Conservation (phyloP, 2,797 vertebrate species). For the Hemitrygon akajei region DNA sequence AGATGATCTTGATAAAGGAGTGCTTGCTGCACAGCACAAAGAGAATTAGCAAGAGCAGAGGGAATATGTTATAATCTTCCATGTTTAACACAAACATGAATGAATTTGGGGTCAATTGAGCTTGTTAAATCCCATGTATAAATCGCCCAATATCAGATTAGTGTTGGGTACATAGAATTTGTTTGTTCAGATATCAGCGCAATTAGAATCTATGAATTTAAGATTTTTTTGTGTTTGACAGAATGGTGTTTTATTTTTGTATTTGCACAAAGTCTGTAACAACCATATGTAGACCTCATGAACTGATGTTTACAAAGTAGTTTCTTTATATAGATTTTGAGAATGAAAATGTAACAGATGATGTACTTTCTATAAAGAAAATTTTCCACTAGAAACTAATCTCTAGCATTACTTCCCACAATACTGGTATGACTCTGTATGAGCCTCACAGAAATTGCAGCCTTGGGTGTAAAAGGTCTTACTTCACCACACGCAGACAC, state of each 20-base stretch:
- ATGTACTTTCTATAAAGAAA: not conserved
- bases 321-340: not conserved
- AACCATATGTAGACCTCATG: not conserved
- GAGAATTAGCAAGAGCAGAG: not conserved
- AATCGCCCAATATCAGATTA: not conserved
- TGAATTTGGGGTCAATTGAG: constrained; percentile 53
- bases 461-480: too few relatives aligned
- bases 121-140: not conserved
- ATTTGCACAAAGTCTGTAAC: not conserved
- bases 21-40: not conserved
- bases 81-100: constrained; percentile 70
- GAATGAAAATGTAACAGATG: too few relatives aligned
- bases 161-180: not conserved
- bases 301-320: not conserved
- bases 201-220: not conserved
- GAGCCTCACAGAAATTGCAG: too few relatives aligned
- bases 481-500: too few relatives aligned
- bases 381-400: not conserved
- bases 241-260: not conserved
- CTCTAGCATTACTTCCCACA: not conserved
- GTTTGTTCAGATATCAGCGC: too few relatives aligned
- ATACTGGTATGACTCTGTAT: not conserved
- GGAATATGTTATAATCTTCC: not conserved
- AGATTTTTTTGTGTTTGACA: not conserved
- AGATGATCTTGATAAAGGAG: not conserved